Percentiles rank a stretch among this genome's conserved stretches.
These are phyloP conservation scores for Polymixis flavicincta DNA, from an alignment of 2,888 invertebrate species.

Conservation along the genomic window DNA sequence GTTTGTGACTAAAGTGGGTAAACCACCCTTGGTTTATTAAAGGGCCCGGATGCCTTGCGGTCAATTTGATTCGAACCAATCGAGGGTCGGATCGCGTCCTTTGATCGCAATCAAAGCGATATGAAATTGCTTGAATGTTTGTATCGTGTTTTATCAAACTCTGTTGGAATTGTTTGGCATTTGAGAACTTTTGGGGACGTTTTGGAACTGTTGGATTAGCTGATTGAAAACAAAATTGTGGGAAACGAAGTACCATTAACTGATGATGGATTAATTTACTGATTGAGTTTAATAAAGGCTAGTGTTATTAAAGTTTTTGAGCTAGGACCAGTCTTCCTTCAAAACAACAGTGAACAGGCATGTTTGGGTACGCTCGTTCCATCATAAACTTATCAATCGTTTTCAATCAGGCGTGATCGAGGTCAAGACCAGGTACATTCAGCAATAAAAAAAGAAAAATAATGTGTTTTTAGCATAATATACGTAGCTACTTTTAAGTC, in stretches of 20 bases:
- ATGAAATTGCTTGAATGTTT: constrained; percentile 50
- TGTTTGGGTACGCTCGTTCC: too few relatives aligned
- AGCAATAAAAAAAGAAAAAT: too few relatives aligned
- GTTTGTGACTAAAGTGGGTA: constrained; percentile 9
- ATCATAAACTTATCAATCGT: too few relatives aligned
- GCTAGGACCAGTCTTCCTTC: not conserved
- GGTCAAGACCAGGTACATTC: too few relatives aligned
- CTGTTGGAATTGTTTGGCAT: constrained; percentile 8
- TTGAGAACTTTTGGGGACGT: constrained; percentile 12
- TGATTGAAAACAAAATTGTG: not conserved
- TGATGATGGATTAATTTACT: constrained; percentile 1
- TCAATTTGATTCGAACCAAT: constrained; percentile 54
- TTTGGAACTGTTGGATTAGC: not conserved
- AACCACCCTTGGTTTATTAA: constrained; percentile 53
- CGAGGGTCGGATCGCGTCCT: constrained; percentile 35
- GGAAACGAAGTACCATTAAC: not conserved
- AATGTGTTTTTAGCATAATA: not conserved
- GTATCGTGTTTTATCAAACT: constrained; percentile 17
- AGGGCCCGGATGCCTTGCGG: constrained; percentile 52
- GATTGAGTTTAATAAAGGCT: not conserved
- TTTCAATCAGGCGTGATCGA: not conserved
- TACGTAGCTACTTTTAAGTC: not conserved
- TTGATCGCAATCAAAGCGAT: constrained; percentile 31
- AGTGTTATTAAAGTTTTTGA: not conserved
- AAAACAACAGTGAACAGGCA: too few relatives aligned